Evolutionary conservation across 2,888 invertebrate genomes (phyloP).

Genomic region (Acrobasis suavella): DNA sequence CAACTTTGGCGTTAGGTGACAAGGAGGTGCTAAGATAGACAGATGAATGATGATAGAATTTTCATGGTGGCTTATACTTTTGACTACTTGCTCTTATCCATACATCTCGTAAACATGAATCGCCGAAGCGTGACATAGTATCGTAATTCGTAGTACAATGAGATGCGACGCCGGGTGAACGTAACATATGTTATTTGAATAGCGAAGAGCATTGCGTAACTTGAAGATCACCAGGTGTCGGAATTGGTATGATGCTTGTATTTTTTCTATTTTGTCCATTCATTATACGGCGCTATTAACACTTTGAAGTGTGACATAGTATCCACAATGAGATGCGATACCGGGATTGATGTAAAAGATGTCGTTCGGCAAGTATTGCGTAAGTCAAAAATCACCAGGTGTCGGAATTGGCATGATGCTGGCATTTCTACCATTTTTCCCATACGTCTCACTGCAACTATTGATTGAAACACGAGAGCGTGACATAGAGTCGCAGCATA

Average conservation of each 20-base stretch:
- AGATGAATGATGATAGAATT: too few species aligned
- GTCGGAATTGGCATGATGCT: too few species aligned
- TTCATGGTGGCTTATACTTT: too few species aligned
- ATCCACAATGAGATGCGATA: conserved; percentile 11
- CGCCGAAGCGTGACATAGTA: conserved; percentile 12
- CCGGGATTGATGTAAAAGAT: conserved; percentile 29
- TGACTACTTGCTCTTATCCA: neutral
- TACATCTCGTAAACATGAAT: conserved; percentile 5
- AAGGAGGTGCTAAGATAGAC: too few species aligned
- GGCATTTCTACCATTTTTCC: neutral
- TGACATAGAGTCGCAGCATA: too few species aligned
- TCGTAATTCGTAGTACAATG: neutral
- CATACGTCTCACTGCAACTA: neutral
- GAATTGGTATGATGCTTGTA: neutral
- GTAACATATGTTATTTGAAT: conserved; percentile 27
- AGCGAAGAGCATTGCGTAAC: conserved; percentile 10
- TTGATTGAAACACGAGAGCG: neutral
- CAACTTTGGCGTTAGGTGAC: too few species aligned
- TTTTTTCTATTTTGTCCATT: neutral
- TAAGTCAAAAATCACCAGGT: too few species aligned
- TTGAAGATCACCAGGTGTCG: neutral
- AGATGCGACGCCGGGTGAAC: conserved; percentile 27
- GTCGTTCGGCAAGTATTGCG: too few species aligned
- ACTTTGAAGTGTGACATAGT: conserved; percentile 8
- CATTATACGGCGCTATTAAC: neutral